phyloP scores from a whole-genome alignment of 2,797 vertebrate species.

The Labeo calbasu region DNA sequence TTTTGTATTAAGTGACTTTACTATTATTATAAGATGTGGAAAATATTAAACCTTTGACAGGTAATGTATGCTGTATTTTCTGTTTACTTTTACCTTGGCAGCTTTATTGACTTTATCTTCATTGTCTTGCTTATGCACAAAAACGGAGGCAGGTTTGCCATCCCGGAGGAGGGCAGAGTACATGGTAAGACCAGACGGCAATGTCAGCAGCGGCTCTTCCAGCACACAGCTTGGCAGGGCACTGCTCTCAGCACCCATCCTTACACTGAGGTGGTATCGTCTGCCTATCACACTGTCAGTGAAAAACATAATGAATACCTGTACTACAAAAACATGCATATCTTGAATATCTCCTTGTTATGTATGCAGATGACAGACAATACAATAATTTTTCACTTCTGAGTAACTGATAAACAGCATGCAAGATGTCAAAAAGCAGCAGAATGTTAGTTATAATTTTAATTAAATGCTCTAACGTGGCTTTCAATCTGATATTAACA shows the following conservation, averaged over 20 bases:
- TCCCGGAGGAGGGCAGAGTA: conserved; percentile 87
- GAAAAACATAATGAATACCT: background rate
- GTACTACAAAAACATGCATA: background rate
- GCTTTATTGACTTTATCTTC: conserved; percentile 95
- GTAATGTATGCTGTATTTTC: too few species aligned
- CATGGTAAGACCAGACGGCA: conserved; percentile 86
- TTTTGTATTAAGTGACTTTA: too few species aligned
- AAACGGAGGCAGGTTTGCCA: conserved; percentile 87
- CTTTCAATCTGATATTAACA: background rate
- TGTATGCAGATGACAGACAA: background rate
- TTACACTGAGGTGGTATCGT: conserved; percentile 5
- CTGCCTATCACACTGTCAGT: background rate
- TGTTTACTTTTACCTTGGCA: conserved; percentile 83
- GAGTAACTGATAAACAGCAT: background rate
- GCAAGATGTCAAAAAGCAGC: background rate
- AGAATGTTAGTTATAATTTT: background rate
- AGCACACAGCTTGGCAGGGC: conserved; percentile 82
- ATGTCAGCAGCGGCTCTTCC: conserved; percentile 79
- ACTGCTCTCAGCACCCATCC: conserved; percentile 95
- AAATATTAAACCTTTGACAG: background rate
- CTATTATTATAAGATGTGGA: background rate
- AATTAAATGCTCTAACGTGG: background rate
- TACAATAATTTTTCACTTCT: background rate
- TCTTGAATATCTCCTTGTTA: background rate
- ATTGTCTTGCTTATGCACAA: conserved; percentile 89